Evolutionary conservation across 2,888 invertebrate species (phyloP).

Genomic region (Tuberolachnus salignus): DNA sequence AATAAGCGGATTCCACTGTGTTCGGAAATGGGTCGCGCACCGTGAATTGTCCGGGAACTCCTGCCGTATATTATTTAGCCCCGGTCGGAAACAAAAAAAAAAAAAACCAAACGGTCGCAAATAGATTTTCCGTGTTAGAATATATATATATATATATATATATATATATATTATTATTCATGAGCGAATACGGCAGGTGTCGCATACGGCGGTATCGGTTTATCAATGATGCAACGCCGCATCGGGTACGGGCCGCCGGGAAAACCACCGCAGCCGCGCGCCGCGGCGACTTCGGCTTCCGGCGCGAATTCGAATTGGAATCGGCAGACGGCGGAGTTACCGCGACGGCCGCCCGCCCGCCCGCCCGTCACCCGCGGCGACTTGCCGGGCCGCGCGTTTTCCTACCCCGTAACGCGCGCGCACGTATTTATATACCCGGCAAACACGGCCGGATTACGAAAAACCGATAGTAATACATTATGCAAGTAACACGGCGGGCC

Average conservation of each 20-base stretch:
- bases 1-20: no score
- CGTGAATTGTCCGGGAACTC: no score
- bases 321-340: background rate
- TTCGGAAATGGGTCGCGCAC: no score
- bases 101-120: background rate
- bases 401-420: no score
- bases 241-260: constrained; percentile 3
- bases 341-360: background rate
- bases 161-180: no score
- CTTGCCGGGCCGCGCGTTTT: background rate
- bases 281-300: background rate
- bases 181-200: constrained; percentile 31
- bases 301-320: constrained; percentile 1
- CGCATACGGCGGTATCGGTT: constrained; percentile 9
- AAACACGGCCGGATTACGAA: no score
- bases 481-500: no score
- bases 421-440: no score
- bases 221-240: constrained; percentile 46
- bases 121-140: constrained; percentile 30
- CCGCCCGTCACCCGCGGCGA: background rate
- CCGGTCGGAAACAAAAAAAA: background rate
- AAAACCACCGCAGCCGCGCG: constrained; percentile 17
- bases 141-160: no score
- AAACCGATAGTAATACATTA: no score
- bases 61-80: no score